Percentiles rank a stretch among this genome's conserved stretches.
Conservation (phyloP, 1,140 invertebrate genomes). For the Leptinotarsa defecta region DNA sequence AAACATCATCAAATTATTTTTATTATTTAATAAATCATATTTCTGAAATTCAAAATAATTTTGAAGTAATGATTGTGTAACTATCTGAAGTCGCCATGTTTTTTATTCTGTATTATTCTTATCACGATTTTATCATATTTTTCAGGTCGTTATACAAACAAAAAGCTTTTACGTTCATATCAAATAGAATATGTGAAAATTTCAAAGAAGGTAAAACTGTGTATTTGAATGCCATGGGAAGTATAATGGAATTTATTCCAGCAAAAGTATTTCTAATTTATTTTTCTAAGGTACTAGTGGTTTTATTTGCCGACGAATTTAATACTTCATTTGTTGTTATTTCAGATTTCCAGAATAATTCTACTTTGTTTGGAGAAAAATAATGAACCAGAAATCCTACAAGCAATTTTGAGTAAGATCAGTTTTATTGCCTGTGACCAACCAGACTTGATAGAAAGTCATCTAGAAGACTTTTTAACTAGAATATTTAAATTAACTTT, state of each 20-base stretch:
- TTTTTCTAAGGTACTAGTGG: conserved; percentile 62
- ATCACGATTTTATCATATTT: conserved; percentile 28
- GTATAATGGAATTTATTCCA: conserved; percentile 66
- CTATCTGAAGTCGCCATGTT: neutral
- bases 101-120: neutral
- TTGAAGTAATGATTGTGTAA: neutral
- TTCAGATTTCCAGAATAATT: conserved; percentile 68
- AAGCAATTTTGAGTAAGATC: conserved; percentile 64
- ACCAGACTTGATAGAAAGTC: conserved; percentile 61
- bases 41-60: neutral
- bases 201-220: conserved; percentile 58
- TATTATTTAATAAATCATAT: neutral
- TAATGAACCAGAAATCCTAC: conserved; percentile 62
- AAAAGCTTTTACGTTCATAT: conserved; percentile 44
- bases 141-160: conserved; percentile 53
- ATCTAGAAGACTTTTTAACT: conserved; percentile 69
- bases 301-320: neutral
- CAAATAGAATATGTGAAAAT: conserved; percentile 47
- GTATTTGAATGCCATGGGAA: conserved; percentile 67
- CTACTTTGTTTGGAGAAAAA: conserved; percentile 66
- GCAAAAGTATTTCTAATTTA: conserved; percentile 65
- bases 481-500: conserved; percentile 65
- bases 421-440: conserved; percentile 63
- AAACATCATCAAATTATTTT: neutral
- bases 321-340: conserved; percentile 13